Percentiles rank a stretch among this genome's conserved stretches.
Conservation (phyloP, 2,797 vertebrate genomes). For the Melanotaenia boesemani region DNA sequence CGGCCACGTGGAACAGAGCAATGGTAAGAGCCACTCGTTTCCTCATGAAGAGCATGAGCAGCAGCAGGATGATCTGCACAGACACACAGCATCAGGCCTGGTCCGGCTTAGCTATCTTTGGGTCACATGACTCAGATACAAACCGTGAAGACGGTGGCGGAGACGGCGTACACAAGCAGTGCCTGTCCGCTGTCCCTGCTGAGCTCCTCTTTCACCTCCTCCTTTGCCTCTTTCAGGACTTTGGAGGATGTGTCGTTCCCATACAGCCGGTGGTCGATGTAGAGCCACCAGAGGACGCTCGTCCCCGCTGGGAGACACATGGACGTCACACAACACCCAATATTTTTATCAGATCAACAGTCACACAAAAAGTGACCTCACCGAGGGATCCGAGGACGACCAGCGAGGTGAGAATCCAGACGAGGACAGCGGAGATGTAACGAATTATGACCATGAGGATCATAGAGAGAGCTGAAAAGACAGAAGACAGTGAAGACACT, state of each 20-base stretch:
- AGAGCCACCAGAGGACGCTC: conserved; percentile 96
- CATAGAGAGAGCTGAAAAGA: conserved; percentile 92
- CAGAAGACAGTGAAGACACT: background rate
- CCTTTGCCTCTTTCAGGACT: conserved; percentile 54
- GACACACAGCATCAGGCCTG: background rate
- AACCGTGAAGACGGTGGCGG: conserved; percentile 93
- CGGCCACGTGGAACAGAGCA: conserved; percentile 96
- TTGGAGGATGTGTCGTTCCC: conserved; percentile 75
- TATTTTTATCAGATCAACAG: background rate
- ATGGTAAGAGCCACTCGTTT: conserved; percentile 95
- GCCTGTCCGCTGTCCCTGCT: conserved; percentile 88
- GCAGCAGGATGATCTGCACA: conserved; percentile 89
- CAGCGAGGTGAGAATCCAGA: conserved; percentile 95
- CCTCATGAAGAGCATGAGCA: conserved; percentile 96
- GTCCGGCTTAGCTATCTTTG: background rate
- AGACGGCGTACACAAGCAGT: conserved; percentile 92
- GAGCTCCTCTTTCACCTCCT: conserved; percentile 76
- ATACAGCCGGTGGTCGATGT: conserved; percentile 89
- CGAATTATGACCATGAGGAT: conserved; percentile 97
- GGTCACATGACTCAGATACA: background rate
- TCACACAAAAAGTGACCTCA: conserved; percentile 79
- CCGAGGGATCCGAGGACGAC: conserved; percentile 94
- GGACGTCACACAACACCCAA: background rate
- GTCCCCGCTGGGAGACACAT: conserved; percentile 87
- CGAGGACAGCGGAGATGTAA: conserved; percentile 95